Base-by-base conservation (phyloP, 2,888 invertebrate genomes). In the Zele albiditarsus region DNA sequence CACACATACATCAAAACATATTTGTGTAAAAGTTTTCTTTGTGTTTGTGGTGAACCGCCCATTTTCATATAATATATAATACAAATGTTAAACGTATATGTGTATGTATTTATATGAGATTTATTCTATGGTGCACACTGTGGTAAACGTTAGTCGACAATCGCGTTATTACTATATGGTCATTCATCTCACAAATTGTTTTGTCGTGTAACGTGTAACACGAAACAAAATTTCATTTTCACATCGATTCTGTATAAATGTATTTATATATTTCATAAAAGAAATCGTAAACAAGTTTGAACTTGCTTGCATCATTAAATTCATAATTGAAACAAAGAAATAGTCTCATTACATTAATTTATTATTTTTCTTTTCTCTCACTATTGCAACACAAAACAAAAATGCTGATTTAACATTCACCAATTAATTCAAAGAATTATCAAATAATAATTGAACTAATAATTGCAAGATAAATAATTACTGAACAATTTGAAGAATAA, bases 71-170 rank as follows among this genome's bases (percentile, higher is more conserved):
- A 65, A 65, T 20, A 65, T 38, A 65, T 33, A 65, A 28, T 60
- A 60, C 58, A 60, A 20, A 49, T 14, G 12, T 27, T 46, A 46
- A n/a, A 49, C 27, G 33, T 14, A 46, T n/a, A 3, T 3, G n/a
- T 46, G 46, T 46, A 14, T 46, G 46, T 46, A 46, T 46, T 16
- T 46, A 46, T 46, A 62, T 68, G 28, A 73, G 62, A 73, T 73
- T 68, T 53, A 69, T 69, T 42, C 57, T 60, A 57, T 69, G 23
- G 33, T 69, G 69, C 58, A 57, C 69, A 74, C 73, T 38, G 49
- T 27, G 70, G 68, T 46, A 60, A 71, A 63, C 67, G 73, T 77
- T 74, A 77, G 71, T 68, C 71, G 70, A 42, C 63, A 73, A 75
- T 77, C 63, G 53, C 53, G 53, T 53, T 53, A 53, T 77, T 67